Conservation (phyloP, 1,140 invertebrate genomes). For the Matsumurasca onukii region DNA sequence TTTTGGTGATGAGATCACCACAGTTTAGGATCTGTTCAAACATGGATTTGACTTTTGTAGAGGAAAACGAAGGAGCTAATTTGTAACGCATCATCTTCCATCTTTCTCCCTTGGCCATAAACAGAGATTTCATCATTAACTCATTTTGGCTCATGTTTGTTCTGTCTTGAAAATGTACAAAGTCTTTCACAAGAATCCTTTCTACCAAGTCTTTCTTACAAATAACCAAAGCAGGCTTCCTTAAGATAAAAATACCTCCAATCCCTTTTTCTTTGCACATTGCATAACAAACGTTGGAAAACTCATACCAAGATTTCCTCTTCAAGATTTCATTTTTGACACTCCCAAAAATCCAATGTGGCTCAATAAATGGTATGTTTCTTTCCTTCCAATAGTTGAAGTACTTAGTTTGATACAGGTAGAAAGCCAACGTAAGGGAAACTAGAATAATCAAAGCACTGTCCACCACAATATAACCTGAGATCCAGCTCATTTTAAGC, state of each 20-base stretch:
- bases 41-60: slow-evolving; percentile 3
- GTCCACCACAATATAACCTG: no score
- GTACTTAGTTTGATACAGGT: background rate
- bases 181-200: slow-evolving; percentile 17
- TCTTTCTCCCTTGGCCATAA: background rate
- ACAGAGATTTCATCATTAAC: background rate
- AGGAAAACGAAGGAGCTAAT: background rate
- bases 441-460: no score
- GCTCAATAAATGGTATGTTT: background rate
- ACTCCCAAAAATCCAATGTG: background rate
- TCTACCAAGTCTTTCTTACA: background rate
- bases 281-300: background rate
- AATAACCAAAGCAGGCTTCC: background rate
- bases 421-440: no score
- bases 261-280: background rate
- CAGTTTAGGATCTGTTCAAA: slow-evolving; percentile 17
- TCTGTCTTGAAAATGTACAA: slow-evolving; percentile 15
- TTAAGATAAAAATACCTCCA: background rate
- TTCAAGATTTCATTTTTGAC: background rate
- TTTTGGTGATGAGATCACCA: background rate
- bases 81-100: slow-evolving; percentile 9
- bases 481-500: no score
- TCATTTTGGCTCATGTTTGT: background rate
- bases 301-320: background rate
- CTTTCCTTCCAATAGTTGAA: slow-evolving; percentile 11